Base-by-base conservation (phyloP, 2,888 invertebrate species). In the Conchocele bisecta region DNA sequence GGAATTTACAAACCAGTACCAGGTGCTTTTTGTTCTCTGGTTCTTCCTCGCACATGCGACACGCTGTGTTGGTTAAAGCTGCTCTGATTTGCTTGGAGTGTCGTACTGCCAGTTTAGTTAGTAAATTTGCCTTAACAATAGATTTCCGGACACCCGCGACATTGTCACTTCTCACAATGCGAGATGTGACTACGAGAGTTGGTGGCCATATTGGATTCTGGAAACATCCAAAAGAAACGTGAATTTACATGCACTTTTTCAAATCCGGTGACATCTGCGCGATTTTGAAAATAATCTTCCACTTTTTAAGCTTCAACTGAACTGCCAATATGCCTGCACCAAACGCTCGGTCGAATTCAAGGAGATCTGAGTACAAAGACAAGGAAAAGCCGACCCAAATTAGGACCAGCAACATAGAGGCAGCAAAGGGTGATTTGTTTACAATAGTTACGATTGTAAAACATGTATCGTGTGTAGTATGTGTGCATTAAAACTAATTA, bases 351-450 rank as follows among this genome's bases (percentile, higher is more conserved):
- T 42, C 26, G 3, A 48, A 41, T 22, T 68, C 59, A 5, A 81
- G 74, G 24, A 82, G 73, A 75, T 79, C 88, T 11, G 87, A 88
- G 72, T 93, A 91, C 81, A 88, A 92, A 73, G 93, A 93, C 81
- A 93, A 92, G 85, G 93, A 93, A 66, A 99, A 99, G 93, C 98
- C 99, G 46, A 93, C 95, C 42, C 97, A 98, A 93, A 97, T 99
- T 89, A 94, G 98, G 63, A 93, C 94, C 82, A 98, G 98, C 91
- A 99, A 99, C 91, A 98, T 99, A 87, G 95, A 95, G 92, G 99
- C 99, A 88, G 99, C 98, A 61, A 99, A 98, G 95, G 97, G 98
- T 98, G 22, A 60, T 66, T 76, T 73, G 79, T 81, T 81, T 68
- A 71, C 66, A 61, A 48, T 72, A 56, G 66, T 65, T 31, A 73